Base-by-base conservation (phyloP, 2,113 vertebrate genomes). In the Leiothrix lutea region DNA sequence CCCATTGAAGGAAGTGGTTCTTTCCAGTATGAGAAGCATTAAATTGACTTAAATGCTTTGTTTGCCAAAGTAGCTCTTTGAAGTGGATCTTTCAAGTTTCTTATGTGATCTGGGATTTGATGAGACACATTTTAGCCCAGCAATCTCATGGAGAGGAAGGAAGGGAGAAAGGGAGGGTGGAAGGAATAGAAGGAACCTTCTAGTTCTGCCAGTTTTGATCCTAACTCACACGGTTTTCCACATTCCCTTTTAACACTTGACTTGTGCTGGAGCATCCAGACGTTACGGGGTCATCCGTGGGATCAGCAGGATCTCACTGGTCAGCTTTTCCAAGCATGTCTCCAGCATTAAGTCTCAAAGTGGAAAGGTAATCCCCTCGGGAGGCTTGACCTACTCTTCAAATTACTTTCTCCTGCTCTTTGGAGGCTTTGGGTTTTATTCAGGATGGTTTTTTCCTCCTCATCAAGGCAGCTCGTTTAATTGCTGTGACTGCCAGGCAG, bases 371-470 rank as follows among this genome's bases (percentile, higher is more conserved):
- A 86, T 90, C 72, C 88, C 88, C 86, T 91, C 26, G 7, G 88
- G 94, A 97, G 86, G 10, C 86, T 77, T 94, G 88, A 86, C 91
- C 95, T 95, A 83, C 86, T 92, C 90, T 82, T 81, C 25, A 36
- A 80, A 92, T 86, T 56, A 73, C 86, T 91, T 92, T 91, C 94
- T 83, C 25, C 67, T 88, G 74, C 58, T 87, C 86, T 92, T 86
- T 61, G 16, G 91, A 93, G 93, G 75, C 64, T 65, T 89, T 77
- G 83, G 86, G 62, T 80, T 94, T 62, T 86, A 20, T 70, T 67
- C 4, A n/a, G 8, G 20, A 2, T 85, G 66, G 0, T 71, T 70
- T 88, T 91, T 86, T 42, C 67, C 69, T 71, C 74, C 80, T 73
- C 48, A 26, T 94, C 80, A 88, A 53, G 75, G 48, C 90, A 50